Conservation (phyloP, 2,113 vertebrate species). For the Rhabdomys dilectus region DNA sequence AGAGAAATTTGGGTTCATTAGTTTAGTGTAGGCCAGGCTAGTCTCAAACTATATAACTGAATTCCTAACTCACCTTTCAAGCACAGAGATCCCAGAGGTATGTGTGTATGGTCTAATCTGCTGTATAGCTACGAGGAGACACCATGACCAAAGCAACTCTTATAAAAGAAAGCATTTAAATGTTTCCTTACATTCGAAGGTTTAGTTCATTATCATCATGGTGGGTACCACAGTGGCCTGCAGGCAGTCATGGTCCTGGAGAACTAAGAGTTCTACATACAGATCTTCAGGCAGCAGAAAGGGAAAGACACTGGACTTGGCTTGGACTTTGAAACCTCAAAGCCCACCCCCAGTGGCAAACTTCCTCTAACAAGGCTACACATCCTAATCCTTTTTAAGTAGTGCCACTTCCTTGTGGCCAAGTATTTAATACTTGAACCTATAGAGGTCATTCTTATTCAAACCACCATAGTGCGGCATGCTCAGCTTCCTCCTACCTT, state of each 20-base stretch:
- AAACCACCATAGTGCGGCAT: neutral
- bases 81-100: neutral
- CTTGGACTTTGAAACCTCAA: neutral
- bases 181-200: neutral
- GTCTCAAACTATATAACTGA: neutral
- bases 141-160: neutral
- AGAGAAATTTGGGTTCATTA: neutral
- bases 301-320: neutral
- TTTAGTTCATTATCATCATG: neutral
- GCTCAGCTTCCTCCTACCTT: neutral
- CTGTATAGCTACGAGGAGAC: neutral
- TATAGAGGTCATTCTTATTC: neutral
- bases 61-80: neutral
- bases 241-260: neutral
- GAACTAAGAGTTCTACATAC: neutral
- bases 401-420: neutral
- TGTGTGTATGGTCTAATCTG: no score
- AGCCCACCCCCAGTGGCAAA: neutral
- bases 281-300: neutral
- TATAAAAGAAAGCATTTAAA: neutral
- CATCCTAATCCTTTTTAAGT: neutral
- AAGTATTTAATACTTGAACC: no score
- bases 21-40: neutral
- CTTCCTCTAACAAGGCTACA: neutral
- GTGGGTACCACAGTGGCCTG: neutral